Base-by-base conservation (phyloP, 2,888 invertebrate genomes). In the Drosophila mimetica region DNA sequence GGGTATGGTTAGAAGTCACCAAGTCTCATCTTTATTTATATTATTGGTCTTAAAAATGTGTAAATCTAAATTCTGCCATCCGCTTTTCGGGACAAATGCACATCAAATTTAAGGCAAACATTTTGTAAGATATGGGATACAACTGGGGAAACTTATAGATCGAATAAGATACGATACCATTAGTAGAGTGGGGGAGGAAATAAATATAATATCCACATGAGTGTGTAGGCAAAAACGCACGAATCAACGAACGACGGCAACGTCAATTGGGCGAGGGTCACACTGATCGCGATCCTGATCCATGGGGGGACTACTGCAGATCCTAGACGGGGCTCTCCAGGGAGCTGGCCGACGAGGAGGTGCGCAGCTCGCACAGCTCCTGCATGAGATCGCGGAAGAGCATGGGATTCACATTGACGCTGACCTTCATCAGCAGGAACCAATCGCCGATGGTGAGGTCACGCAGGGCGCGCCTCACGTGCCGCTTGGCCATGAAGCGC, bases 351-450 rank as follows among this genome's bases (percentile, higher is more conserved):
- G 81, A 77, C 0, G 88, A 86, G 7, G 58, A 46, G 30, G 50
- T 50, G 8, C 85, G 88, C 37, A 78, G 54, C 11, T 90, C 78
- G 58, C 81, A 88, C 0, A 95, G 89, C 73, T 94, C 94, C 66
- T 93, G 86, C 71, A 95, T 91, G 41, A 96, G 91, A 75, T 95
- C 95, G 72, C 93, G 93, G 89, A 94, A 95, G 61, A 95, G 92
- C 42, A 94, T 91, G 0, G 95, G 95, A 90, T 95, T 95, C 81
- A 96, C 93, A 90, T 96, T 97, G 88, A 95, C 95, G 61, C 95
- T 95, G 51, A 97, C 92, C 90, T 95, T 94, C 89, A 95, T 94
- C 11, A 97, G 91, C 16, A 97, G 90, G 89, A 96, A 96, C 95
- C 96, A 96, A 90, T 96, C 96, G 0, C 96, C 95, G 66, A 94